Conservation (phyloP, 2,888 invertebrate species). For the Adelognathus sp. region DNA sequence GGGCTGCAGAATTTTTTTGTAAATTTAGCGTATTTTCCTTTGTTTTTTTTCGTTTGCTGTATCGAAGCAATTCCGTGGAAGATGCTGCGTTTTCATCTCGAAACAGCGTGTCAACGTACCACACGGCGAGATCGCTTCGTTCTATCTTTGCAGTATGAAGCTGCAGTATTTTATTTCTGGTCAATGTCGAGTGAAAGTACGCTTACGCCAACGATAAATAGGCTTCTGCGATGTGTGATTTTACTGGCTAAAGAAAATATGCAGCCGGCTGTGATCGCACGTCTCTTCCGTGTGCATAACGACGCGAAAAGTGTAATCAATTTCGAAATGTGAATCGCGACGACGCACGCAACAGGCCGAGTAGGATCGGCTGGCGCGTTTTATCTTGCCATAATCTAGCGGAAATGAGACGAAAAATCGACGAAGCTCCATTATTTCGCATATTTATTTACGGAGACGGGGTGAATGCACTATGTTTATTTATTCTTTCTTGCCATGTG, state of each 20-base stretch:
- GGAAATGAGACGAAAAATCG: neutral
- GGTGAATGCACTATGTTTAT: constrained; percentile 11
- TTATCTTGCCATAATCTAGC: constrained; percentile 39
- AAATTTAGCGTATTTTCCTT: no score
- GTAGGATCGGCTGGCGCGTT: constrained; percentile 21
- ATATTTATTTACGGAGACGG: constrained; percentile 36
- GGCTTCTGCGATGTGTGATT: neutral
- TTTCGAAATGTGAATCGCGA: neutral
- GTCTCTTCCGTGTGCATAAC: neutral
- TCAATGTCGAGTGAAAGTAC: constrained; percentile 11
- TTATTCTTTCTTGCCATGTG: constrained; percentile 8
- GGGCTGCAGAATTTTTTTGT: no score
- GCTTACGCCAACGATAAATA: constrained; percentile 7
- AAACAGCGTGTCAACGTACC: neutral
- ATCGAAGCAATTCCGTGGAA: neutral
- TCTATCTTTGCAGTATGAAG: constrained; percentile 2
- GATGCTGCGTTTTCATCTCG: neutral
- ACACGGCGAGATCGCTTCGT: neutral
- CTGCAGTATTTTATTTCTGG: constrained; percentile 42
- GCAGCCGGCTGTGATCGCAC: neutral
- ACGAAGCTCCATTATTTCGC: constrained; percentile 11
- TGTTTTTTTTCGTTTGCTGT: neutral
- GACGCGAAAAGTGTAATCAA: neutral
- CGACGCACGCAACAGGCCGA: neutral
- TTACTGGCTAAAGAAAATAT: neutral